Conservation (phyloP, 2,113 vertebrate species). For the Gambusia holbrooki region DNA sequence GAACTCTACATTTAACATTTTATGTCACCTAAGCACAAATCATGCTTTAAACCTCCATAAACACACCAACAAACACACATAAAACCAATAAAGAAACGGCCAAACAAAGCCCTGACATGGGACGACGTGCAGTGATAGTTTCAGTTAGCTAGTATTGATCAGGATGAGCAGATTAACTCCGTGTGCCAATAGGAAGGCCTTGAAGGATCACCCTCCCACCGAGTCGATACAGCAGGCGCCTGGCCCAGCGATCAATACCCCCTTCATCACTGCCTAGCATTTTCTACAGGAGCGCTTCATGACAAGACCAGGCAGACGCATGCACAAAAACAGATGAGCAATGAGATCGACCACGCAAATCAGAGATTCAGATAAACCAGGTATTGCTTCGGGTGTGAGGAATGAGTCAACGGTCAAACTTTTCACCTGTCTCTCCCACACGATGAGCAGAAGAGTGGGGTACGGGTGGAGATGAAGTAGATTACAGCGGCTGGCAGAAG, state of each 20-base stretch:
- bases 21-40: constrained; percentile 60
- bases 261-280: constrained; percentile 71
- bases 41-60: constrained; percentile 43
- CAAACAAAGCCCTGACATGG: constrained; percentile 62
- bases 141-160: constrained; percentile 76
- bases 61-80: constrained; percentile 62
- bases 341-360: constrained; percentile 13
- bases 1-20: constrained; percentile 40
- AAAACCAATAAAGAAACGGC: constrained; percentile 57
- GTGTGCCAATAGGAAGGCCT: constrained; percentile 76
- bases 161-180: constrained; percentile 77
- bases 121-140: constrained; percentile 75
- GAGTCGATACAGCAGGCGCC: constrained; percentile 74
- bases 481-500: constrained; percentile 23
- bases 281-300: constrained; percentile 50
- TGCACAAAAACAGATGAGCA: constrained; percentile 12
- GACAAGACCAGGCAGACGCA: constrained; percentile 38
- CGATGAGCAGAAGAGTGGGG: constrained; percentile 10
- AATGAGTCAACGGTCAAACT: constrained; percentile 37
- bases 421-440: constrained; percentile 27
- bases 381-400: constrained; percentile 15
- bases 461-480: constrained; percentile 11
- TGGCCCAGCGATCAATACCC: constrained; percentile 71
- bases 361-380: constrained; percentile 7
- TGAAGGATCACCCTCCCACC: constrained; percentile 72